Conservation (phyloP, 2,888 invertebrate species). For the Quadriops clusia region DNA sequence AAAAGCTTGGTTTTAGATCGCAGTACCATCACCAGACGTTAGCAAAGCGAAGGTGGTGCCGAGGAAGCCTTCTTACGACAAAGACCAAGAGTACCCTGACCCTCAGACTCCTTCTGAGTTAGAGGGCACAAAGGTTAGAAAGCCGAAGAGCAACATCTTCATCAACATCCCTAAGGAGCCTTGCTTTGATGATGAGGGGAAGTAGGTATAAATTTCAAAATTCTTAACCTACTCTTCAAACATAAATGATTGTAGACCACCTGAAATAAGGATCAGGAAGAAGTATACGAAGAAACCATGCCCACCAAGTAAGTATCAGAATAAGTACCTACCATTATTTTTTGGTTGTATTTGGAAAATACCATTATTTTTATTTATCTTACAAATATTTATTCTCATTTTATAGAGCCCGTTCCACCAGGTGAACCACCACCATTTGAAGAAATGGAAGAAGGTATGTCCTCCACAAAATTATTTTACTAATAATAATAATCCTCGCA, state of each 20-base stretch:
- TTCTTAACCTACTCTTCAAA: no score
- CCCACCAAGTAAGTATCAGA: constrained; percentile 5
- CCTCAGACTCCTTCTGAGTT: constrained; percentile 24
- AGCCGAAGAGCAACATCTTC: constrained; percentile 32
- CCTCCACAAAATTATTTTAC: no score
- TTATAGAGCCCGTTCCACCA: no score
- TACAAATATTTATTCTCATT: no score
- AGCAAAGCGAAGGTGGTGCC: constrained; percentile 28
- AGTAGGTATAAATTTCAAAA: constrained; percentile 7
- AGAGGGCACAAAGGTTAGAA: constrained; percentile 23
- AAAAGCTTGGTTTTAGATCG: constrained; percentile 20
- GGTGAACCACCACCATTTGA: no score
- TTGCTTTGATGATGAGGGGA: constrained; percentile 8
- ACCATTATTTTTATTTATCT: no score
- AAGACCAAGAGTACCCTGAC: constrained; percentile 26
- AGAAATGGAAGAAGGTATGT: no score
- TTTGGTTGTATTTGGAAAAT: no score
- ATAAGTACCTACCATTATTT: constrained; percentile 7
- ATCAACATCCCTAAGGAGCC: constrained; percentile 23
- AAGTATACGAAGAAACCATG: constrained; percentile 2
- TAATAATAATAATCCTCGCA: no score
- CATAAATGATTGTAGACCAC: no score
- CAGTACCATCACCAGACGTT: constrained; percentile 29
- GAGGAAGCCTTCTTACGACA: constrained; percentile 23
- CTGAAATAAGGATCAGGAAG: constrained; percentile 6